A percentile compares a stretch with the other conserved stretches of the same genome.
These are phyloP conservation scores for Gorsachius goisagi DNA, from an alignment of 2,113 vertebrate species.

Conservation along the genomic window DNA sequence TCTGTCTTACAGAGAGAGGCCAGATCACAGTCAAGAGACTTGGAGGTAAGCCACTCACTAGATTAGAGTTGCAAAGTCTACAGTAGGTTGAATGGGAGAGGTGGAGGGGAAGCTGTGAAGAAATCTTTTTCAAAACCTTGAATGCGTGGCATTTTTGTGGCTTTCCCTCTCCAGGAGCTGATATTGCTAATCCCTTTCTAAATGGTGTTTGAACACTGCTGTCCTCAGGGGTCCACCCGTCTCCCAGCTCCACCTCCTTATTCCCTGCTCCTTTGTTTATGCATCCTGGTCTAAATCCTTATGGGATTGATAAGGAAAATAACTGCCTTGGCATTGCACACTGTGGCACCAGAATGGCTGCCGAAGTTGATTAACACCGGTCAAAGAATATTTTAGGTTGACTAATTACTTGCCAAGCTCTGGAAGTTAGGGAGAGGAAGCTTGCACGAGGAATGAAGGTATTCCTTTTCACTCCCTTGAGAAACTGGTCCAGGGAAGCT, in stretches of 20 bases:
- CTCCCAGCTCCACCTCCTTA: slow-evolving; percentile 22
- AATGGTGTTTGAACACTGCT: slow-evolving; percentile 23
- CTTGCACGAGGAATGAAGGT: not conserved
- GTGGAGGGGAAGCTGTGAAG: not conserved
- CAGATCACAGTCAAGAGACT: not conserved
- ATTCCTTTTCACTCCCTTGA: not conserved
- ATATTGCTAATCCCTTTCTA: slow-evolving; percentile 46
- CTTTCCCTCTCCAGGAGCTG: slow-evolving; percentile 10
- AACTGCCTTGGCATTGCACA: not conserved
- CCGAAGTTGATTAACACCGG: not conserved
- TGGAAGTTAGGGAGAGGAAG: not conserved
- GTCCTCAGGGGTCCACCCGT: slow-evolving; percentile 15
- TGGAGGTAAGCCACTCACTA: slow-evolving; percentile 52
- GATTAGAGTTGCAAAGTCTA: slow-evolving; percentile 13
- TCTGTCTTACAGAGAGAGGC: slow-evolving; percentile 13
- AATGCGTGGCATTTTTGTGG: slow-evolving; percentile 18
- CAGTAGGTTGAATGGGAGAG: not conserved
- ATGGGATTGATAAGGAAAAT: slow-evolving; percentile 19
- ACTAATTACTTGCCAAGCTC: not conserved
- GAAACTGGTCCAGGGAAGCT: not conserved
- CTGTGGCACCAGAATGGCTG: not conserved
- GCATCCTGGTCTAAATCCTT: slow-evolving; percentile 47
- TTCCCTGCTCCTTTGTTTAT: slow-evolving; percentile 37
- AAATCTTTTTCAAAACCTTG: slow-evolving; percentile 19
- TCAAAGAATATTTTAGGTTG: not conserved